phyloP scores from a whole-genome alignment of 2,797 vertebrate genomes.

The Odontamblyopus rebecca region DNA sequence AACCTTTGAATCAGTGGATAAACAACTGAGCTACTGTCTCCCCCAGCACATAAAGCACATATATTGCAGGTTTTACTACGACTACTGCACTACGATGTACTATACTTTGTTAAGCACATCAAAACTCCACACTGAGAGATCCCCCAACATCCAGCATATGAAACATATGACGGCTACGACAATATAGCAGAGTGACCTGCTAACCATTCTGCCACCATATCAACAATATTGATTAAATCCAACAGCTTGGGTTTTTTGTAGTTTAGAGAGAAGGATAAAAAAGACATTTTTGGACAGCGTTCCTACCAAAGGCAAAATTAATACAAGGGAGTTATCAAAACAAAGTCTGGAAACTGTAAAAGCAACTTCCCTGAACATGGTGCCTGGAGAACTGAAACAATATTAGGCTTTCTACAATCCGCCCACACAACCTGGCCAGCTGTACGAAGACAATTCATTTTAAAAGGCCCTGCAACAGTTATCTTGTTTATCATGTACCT shows the following conservation, averaged over 20 bases:
- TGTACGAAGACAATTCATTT: conserved; percentile 32
- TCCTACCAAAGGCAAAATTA: conserved; percentile 26
- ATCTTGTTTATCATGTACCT: conserved; percentile 59
- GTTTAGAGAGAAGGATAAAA: neutral
- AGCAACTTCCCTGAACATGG: conserved; percentile 14
- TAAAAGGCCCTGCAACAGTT: conserved; percentile 13
- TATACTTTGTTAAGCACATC: too few species aligned
- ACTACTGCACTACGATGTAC: too few species aligned
- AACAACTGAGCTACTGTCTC: too few species aligned
- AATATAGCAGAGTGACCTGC: neutral
- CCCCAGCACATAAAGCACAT: too few species aligned
- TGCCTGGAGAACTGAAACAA: conserved; percentile 36
- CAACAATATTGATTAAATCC: neutral
- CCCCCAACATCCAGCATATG: too few species aligned
- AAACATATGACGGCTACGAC: too few species aligned
- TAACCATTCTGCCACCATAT: neutral
- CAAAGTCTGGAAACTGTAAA: conserved; percentile 8
- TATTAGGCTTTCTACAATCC: conserved; percentile 26
- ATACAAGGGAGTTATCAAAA: conserved; percentile 33
- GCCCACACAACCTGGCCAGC: conserved; percentile 34
- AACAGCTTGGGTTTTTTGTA: neutral
- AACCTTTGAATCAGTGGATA: too few species aligned
- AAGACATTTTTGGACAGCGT: conserved; percentile 8
- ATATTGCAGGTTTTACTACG: too few species aligned
- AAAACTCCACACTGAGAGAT: too few species aligned